Conservation (phyloP, 2,113 vertebrate species). For the Panthera uncia region DNA sequence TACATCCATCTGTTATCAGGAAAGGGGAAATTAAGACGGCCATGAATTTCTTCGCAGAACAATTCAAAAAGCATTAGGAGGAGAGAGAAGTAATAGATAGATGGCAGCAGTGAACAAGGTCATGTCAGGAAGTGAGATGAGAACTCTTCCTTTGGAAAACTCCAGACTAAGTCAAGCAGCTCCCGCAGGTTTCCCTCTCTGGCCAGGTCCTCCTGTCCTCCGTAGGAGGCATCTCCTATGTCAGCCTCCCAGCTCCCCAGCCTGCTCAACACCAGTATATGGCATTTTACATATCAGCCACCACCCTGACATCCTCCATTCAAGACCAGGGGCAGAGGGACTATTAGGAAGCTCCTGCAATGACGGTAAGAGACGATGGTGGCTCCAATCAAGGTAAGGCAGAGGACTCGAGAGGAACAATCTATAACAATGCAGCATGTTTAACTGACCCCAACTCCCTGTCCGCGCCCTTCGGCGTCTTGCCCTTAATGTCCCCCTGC, state of each 20-base stretch:
- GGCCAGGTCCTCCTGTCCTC: background rate
- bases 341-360: background rate
- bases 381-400: background rate
- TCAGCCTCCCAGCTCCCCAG: background rate
- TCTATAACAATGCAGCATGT: background rate
- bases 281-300: background rate
- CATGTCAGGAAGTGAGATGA: background rate
- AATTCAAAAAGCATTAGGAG: background rate
- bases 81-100: background rate
- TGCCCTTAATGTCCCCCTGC: background rate
- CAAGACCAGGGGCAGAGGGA: background rate
- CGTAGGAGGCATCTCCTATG: rapidly evolving
- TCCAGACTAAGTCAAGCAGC: background rate
- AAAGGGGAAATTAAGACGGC: background rate
- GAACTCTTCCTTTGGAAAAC: background rate
- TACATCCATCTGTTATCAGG: background rate
- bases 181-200: background rate
- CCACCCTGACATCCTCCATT: background rate
- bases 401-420: background rate
- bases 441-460: background rate
- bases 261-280: background rate
- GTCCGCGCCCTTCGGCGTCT: background rate
- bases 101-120: background rate
- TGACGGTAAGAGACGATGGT: background rate
- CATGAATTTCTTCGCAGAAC: background rate